Base-by-base conservation (phyloP, 2,797 vertebrate genomes). In the Macrochelys suwanniensis region DNA sequence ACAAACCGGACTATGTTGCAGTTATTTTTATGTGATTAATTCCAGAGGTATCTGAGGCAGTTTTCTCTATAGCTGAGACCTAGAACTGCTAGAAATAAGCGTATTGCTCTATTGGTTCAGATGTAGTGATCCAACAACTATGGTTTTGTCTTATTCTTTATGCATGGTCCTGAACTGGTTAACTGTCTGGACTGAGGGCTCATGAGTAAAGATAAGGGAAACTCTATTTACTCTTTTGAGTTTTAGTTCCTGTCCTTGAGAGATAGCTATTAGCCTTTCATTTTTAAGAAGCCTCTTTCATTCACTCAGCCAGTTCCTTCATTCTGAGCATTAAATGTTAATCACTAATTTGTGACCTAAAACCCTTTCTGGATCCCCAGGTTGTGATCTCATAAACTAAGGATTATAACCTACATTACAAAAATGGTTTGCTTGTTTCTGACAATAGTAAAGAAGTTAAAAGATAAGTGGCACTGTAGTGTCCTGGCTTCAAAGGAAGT, bases 21-120 rank as follows among this genome's bases (percentile, higher is more conserved):
- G 33, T 89, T 76, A 93, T 90, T 90, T 94, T 97, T 95, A 96
- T 47, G 5, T 79, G 82, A 82, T 88, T 92, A 85, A 56, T 94
- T 94, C 65, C 37, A 82, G 59, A 59, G 61, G 49, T 54, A 83
- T 93, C 88, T 88, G 45, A 89, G 61, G 85, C 17, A 25, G 74
- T 82, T 76, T 97, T 84, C 33, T 49, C 45, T 11, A 87, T 17
- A 84, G 77, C 61, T 82, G 84, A 92, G 11, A 71, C n/a, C n/a
- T 91, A 23, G 49, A 59, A 37, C 23, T 16, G 26, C 16, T 79
- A 47, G 47, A 79, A 79, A 42, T 31, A 51, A 7, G 21, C 28
- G 25, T 45, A 79, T 8, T 51, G 28, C 4, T 12, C 2, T 85
- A 9, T 10, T 10, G 16, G 19, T 33, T 23, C 42, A 4, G 13